Evolutionary conservation across 92 coral and sea anemone species (phyloP).

Genomic region (Phenganax subtilis): DNA sequence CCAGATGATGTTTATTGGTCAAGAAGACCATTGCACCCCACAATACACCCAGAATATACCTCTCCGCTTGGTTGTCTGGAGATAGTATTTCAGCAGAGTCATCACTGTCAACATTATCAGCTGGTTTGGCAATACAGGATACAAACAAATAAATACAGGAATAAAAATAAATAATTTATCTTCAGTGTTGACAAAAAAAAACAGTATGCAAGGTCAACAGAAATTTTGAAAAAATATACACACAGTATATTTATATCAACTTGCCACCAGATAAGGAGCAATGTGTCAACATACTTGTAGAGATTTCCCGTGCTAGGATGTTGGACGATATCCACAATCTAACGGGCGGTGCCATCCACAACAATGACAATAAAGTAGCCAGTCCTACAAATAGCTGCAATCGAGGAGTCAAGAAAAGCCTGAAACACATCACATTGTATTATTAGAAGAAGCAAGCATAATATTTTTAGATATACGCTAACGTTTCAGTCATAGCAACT

Average conservation of each 20-base stretch:
- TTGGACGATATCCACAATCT: slow-evolving; percentile 23
- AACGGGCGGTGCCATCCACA: slow-evolving; percentile 31
- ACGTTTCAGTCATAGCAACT: not conserved
- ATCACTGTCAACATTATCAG: slow-evolving; percentile 19
- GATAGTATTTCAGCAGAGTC: not conserved
- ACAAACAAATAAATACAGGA: not conserved
- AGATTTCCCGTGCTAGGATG: slow-evolving; percentile 8
- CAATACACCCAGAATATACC: not conserved
- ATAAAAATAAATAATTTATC: too few species aligned
- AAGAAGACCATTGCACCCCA: not conserved
- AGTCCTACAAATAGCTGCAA: slow-evolving; percentile 12
- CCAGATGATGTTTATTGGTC: too few species aligned
- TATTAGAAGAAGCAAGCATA: not conserved
- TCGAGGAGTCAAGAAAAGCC: slow-evolving; percentile 31
- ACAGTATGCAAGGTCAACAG: too few species aligned
- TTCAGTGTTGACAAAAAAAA: too few species aligned
- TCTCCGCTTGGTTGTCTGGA: not conserved
- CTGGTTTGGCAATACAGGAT: not conserved
- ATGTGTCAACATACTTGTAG: slow-evolving; percentile 5
- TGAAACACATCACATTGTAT: not conserved
- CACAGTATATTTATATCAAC: too few species aligned
- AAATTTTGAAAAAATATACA: too few species aligned
- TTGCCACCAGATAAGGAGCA: not conserved
- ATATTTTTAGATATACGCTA: not conserved
- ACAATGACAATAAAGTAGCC: slow-evolving; percentile 23